Conservation (phyloP, 2,888 invertebrate species). For the Euproctis similis region DNA sequence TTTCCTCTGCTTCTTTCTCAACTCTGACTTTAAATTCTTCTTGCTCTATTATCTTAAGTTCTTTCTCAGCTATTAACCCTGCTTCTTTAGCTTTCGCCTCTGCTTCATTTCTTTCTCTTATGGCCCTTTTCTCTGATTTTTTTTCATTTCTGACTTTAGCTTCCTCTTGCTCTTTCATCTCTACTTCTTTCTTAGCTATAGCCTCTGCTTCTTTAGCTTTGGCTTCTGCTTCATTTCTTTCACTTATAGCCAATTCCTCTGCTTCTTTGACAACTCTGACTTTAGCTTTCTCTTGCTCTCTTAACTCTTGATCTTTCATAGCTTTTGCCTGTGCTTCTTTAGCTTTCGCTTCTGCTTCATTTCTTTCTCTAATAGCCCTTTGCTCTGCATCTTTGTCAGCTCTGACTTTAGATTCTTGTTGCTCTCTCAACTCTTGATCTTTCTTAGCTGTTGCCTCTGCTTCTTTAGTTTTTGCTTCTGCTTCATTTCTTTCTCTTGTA, state of each 20-base stretch:
- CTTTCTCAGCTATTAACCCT: not conserved
- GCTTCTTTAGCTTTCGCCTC: not conserved
- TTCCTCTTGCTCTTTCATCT: not conserved
- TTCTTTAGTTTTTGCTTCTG: not conserved
- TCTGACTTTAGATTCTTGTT: too few species aligned
- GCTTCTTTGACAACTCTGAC: conserved; percentile 1
- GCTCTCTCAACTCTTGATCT: not conserved
- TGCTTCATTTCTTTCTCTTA: not conserved
- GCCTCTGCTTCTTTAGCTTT: not conserved
- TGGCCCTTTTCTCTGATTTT: not conserved
- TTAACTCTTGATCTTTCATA: not conserved
- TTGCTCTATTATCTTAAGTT: too few species aligned
- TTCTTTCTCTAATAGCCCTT: not conserved
- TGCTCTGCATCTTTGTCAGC: conserved; percentile 3
- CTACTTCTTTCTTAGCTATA: not conserved
- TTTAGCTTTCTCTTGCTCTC: not conserved
- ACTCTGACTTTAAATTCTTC: too few species aligned
- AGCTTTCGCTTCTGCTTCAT: not conserved
- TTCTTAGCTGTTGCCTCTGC: not conserved
- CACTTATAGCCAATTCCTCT: not conserved
- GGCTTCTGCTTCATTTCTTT: not conserved
- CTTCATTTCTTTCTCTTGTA: not conserved
- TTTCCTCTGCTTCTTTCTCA: not conserved
- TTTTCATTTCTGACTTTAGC: not conserved
- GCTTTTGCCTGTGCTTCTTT: conserved; percentile 3